Percentiles rank a stretch among this genome's conserved stretches.
Evolutionary conservation across 2,888 invertebrate species (phyloP).

Genomic region (Troglohyphantes excavatus): DNA sequence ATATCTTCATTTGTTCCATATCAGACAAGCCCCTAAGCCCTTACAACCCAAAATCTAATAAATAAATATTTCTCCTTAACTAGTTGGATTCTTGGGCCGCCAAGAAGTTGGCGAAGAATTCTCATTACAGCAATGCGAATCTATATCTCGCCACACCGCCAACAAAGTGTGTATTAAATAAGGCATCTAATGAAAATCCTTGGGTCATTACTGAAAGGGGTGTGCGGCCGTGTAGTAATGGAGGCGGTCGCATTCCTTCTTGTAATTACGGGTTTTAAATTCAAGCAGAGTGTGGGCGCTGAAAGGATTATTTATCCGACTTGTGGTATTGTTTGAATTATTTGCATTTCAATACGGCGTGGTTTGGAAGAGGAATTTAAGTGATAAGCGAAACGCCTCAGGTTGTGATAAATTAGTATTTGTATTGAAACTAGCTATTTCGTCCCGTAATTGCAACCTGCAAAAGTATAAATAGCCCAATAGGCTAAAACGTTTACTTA

Average conservation of each 20-base stretch:
- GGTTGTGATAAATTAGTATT: too few species aligned
- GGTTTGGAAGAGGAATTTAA: too few species aligned
- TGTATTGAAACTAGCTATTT: too few species aligned
- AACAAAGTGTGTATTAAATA: constrained; percentile 27
- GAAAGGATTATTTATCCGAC: too few species aligned
- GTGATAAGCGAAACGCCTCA: too few species aligned
- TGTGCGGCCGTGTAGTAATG: neutral
- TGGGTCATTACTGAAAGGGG: constrained; percentile 11
- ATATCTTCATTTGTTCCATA: neutral
- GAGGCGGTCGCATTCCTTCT: neutral
- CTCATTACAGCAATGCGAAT: constrained; percentile 21
- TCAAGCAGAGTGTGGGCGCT: too few species aligned
- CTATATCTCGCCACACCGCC: neutral
- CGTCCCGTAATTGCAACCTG: too few species aligned
- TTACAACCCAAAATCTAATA: neutral
- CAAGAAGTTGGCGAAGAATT: constrained; percentile 12
- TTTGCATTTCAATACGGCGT: too few species aligned
- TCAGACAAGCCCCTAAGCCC: neutral
- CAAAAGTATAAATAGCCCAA: too few species aligned
- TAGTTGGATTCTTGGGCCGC: neutral
- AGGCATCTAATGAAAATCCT: constrained; percentile 28
- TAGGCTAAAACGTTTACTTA: too few species aligned
- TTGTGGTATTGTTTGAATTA: too few species aligned
- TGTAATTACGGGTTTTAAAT: neutral
- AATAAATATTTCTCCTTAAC: constrained; percentile 34